Evolutionary conservation across 2,113 vertebrate species (phyloP).

Genomic region (Neopipo cinnamomea): DNA sequence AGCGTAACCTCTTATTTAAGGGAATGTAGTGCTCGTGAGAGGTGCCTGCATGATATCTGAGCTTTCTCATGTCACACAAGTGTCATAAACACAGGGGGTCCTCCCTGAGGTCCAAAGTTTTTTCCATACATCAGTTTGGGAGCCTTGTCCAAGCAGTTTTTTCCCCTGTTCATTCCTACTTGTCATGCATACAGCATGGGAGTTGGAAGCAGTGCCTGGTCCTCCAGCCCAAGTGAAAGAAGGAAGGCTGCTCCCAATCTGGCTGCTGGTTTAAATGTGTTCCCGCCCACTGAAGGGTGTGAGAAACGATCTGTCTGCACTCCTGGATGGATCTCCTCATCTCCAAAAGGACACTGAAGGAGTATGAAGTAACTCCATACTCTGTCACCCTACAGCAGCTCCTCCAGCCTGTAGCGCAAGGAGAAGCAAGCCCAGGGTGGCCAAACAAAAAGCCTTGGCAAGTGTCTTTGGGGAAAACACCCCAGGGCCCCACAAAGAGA

Average conservation of each 20-base stretch:
- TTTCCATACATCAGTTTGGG: background rate
- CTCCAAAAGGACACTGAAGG: background rate
- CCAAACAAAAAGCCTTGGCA: background rate
- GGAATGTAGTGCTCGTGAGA: background rate
- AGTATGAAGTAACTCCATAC: background rate
- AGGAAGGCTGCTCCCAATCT: background rate
- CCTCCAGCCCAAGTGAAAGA: background rate
- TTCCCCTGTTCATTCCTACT: background rate
- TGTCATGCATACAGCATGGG: accelerated
- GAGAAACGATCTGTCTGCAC: background rate
- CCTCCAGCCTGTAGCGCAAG: background rate
- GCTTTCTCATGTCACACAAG: background rate
- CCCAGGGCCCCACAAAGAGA: background rate
- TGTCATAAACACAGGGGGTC: background rate
- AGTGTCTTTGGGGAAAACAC: background rate
- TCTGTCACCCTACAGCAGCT: background rate
- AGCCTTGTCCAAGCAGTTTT: background rate
- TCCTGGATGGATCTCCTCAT: background rate
- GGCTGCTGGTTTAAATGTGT: background rate
- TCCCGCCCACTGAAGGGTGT: background rate
- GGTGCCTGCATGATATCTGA: background rate
- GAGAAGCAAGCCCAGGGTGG: background rate
- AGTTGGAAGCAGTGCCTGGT: background rate
- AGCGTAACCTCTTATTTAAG: background rate
- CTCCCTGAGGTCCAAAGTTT: background rate